Conservation (phyloP, 2,797 vertebrate genomes). For the Myoxocephalus aenaeus region DNA sequence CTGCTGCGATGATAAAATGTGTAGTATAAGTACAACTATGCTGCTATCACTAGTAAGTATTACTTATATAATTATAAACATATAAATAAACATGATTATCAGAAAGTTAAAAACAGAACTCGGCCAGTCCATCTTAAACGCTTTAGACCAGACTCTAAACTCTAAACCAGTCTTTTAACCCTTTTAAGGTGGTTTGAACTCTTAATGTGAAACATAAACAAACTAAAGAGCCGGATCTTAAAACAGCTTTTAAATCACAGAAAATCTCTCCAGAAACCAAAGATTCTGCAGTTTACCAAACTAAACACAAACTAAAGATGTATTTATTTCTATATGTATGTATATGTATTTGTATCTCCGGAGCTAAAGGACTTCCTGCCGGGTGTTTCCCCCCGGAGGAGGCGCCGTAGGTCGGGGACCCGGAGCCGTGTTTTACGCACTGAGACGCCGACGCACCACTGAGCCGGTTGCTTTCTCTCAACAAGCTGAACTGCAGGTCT, state of each 20-base stretch:
- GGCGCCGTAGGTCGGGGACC: neutral
- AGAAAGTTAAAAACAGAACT: neutral
- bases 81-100: neutral
- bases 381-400: neutral
- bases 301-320: too few species aligned
- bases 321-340: too few species aligned
- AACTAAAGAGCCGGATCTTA: too few species aligned
- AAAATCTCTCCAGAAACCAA: neutral
- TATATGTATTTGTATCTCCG: too few species aligned
- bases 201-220: too few species aligned
- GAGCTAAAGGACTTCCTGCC: neutral
- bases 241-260: too few species aligned
- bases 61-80: neutral
- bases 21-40: too few species aligned
- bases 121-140: neutral
- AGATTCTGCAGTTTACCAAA: neutral
- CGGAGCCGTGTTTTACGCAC: neutral
- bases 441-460: too few species aligned
- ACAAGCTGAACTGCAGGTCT: neutral
- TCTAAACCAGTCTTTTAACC: too few species aligned
- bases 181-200: neutral
- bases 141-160: neutral
- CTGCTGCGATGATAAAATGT: neutral
- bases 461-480: neutral
- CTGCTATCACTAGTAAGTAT: too few species aligned